Conservation (phyloP, 2,888 invertebrate species). For the Bellardia pandia region DNA sequence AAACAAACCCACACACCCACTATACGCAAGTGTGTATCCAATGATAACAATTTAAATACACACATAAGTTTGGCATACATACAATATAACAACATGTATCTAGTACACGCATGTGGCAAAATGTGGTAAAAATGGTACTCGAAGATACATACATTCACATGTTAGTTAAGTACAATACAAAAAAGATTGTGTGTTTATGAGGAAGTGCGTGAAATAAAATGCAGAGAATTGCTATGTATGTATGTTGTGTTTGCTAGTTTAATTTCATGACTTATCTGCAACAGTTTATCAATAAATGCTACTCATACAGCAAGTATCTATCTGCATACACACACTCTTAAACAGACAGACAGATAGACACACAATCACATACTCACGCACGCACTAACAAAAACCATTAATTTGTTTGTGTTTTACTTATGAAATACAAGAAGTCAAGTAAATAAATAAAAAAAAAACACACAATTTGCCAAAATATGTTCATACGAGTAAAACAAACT, state of each 20-base stretch:
- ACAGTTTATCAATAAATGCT: constrained; percentile 27
- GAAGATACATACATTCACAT: constrained; percentile 2
- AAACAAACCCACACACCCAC: background rate
- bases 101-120: constrained; percentile 43
- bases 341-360: background rate
- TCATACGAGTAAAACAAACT: constrained; percentile 19
- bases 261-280: background rate
- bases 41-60: constrained; percentile 20
- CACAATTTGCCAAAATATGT: constrained; percentile 38
- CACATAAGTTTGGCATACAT: background rate
- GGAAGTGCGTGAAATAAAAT: constrained; percentile 58
- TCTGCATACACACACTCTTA: background rate
- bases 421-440: constrained; percentile 36
- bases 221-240: constrained; percentile 24
- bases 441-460: background rate
- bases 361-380: background rate
- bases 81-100: constrained; percentile 1
- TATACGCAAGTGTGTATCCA: background rate
- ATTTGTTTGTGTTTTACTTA: constrained; percentile 6
- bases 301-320: constrained; percentile 23
- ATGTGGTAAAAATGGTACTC: constrained; percentile 31
- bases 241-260: constrained; percentile 4
- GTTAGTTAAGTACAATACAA: background rate
- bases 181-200: background rate
- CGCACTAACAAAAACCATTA: background rate